Conservation (phyloP, 2,888 invertebrate genomes). For the Perizoma affinitatum region DNA sequence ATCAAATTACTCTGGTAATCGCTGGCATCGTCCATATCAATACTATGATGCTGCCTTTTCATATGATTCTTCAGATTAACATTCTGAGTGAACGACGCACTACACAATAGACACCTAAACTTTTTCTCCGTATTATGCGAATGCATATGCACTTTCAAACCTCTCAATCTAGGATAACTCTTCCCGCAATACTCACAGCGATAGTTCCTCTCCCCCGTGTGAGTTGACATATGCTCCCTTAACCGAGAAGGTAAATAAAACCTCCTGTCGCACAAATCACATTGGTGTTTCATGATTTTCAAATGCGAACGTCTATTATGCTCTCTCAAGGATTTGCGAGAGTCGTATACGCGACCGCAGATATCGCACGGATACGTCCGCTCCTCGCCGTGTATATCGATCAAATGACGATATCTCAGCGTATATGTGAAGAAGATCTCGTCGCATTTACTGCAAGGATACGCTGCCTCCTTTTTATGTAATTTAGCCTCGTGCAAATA, state of each 20-base stretch:
- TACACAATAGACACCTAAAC: constrained; percentile 80
- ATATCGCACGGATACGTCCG: constrained; percentile 68
- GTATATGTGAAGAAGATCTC: constrained; percentile 68
- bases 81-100: constrained; percentile 81
- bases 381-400: constrained; percentile 70
- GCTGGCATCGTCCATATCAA: constrained; percentile 51
- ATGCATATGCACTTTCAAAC: constrained; percentile 83
- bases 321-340: constrained; percentile 69
- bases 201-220: constrained; percentile 80
- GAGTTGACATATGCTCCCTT: constrained; percentile 79
- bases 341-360: constrained; percentile 72
- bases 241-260: constrained; percentile 74
- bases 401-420: constrained; percentile 65
- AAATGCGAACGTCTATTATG: constrained; percentile 69
- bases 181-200: constrained; percentile 84
- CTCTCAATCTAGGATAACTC: constrained; percentile 82
- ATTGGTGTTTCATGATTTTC: constrained; percentile 69
- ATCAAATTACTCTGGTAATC: constrained; percentile 34
- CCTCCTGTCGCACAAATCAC: constrained; percentile 70
- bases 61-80: constrained; percentile 84
- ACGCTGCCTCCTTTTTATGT: constrained; percentile 71
- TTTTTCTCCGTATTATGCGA: constrained; percentile 81
- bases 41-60: constrained; percentile 78
- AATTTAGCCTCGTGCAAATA: constrained; percentile 69
- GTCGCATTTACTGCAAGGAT: constrained; percentile 73